Percentiles rank a stretch among this genome's conserved stretches.
Conservation (phyloP, 2,113 vertebrate species). For the Salvator merianae region DNA sequence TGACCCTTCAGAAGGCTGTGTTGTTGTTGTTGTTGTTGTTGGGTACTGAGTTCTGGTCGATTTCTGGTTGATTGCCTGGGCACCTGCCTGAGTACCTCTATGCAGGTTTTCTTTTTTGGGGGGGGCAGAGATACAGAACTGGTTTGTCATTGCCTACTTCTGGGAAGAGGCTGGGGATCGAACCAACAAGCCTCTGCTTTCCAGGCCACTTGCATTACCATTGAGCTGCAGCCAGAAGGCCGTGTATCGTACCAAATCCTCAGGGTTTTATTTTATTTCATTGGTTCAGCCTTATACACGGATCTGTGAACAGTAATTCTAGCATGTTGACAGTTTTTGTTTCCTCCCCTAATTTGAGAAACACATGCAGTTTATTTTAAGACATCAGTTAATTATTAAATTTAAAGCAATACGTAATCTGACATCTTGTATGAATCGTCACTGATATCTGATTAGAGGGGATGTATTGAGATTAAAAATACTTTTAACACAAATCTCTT, state of each 20-base stretch:
- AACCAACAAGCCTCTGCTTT: too few species aligned
- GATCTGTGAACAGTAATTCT: neutral
- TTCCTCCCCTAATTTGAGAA: neutral
- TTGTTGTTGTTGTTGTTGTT: too few species aligned
- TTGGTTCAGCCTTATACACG: neutral
- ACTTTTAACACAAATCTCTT: neutral
- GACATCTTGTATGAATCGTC: neutral
- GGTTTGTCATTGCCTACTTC: too few species aligned
- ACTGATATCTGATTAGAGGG: neutral
- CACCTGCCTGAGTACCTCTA: too few species aligned
- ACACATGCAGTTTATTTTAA: neutral
- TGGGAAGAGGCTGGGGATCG: too few species aligned
- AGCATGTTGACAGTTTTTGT: neutral
- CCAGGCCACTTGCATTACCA: too few species aligned
- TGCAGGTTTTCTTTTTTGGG: too few species aligned
- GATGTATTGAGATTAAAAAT: neutral
- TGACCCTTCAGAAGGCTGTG: neutral
- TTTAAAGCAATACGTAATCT: neutral
- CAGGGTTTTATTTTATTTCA: neutral
- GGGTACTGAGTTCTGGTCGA: too few species aligned
- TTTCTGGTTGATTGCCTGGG: too few species aligned
- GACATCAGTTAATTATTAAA: neutral
- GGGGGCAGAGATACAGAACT: too few species aligned
- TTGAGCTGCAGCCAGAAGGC: too few species aligned
- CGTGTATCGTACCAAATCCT: too few species aligned